These are phyloP conservation scores for Heptranchias perlo DNA, from an alignment of 2,113 vertebrate genomes.

Conservation along the genomic window DNA sequence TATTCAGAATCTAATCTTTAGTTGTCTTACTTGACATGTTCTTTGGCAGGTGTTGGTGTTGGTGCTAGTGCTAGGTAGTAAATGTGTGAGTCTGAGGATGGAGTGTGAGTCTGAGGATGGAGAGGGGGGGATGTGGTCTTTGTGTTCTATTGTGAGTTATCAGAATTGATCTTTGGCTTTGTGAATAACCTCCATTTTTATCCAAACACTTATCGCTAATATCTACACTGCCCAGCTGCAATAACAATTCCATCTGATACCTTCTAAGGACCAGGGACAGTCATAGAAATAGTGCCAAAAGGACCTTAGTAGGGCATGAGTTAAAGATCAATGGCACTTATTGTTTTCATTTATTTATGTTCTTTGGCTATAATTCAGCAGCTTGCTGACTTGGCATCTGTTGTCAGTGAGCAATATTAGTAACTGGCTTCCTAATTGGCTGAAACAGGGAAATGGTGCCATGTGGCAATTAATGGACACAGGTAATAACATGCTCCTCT, in stretches of 20 bases:
- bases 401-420: neutral
- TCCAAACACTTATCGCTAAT: neutral
- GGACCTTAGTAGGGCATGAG: neutral
- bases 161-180: neutral
- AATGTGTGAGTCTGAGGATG: neutral
- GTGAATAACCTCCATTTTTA: neutral
- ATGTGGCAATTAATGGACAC: neutral
- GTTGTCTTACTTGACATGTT: neutral
- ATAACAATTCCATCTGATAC: neutral
- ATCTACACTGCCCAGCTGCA: neutral
- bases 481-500: neutral
- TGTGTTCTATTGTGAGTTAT: neutral
- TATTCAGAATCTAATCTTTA: neutral
- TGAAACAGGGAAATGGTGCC: neutral
- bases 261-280: neutral
- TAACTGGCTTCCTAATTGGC: neutral
- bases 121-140: neutral
- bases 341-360: conserved; percentile 28
- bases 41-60: neutral
- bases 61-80: neutral
- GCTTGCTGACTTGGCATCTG: neutral
- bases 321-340: conserved; percentile 9
- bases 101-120: neutral
- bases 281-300: neutral
- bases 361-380: conserved; percentile 14